Conservation (phyloP, 35 echinoderm and acorn worm genomes). For the Diadema setosum region DNA sequence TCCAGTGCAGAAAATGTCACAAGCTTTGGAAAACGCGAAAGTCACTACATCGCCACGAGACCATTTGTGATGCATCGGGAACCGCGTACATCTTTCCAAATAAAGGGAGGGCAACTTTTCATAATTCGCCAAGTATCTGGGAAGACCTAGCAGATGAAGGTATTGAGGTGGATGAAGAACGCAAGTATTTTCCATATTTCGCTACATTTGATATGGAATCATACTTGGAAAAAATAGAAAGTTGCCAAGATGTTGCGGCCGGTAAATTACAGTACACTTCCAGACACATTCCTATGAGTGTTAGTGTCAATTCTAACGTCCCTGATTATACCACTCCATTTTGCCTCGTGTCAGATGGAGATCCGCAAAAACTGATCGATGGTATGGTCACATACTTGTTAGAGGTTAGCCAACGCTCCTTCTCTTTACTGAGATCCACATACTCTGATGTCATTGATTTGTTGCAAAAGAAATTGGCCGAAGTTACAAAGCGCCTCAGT, state of each 20-base stretch:
- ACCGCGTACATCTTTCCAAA: conserved; percentile 12
- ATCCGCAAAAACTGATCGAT: no score
- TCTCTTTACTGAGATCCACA: no score
- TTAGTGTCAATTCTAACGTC: background rate
- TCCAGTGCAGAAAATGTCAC: conserved; percentile 18
- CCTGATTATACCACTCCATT: background rate
- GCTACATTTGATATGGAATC: conserved; percentile 21
- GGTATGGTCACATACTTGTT: no score
- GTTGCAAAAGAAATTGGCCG: no score
- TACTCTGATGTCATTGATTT: no score
- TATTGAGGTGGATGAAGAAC: background rate
- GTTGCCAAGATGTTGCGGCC: background rate
- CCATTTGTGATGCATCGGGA: background rate
- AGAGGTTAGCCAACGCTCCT: no score
- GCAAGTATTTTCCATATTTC: background rate
- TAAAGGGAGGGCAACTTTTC: background rate
- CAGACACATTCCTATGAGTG: background rate
- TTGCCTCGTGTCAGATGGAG: no score
- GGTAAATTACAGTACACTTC: background rate
- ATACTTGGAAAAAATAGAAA: background rate
- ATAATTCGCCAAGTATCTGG: background rate
- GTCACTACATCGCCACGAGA: conserved; percentile 14
- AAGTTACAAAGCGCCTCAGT: no score
- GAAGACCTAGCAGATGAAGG: conserved; percentile 1
- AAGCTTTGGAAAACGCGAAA: background rate